A percentile compares a stretch with the other conserved stretches of the same genome.
Evolutionary conservation across 2,113 vertebrate genomes (phyloP).

Genomic region (Piprites chloris): DNA sequence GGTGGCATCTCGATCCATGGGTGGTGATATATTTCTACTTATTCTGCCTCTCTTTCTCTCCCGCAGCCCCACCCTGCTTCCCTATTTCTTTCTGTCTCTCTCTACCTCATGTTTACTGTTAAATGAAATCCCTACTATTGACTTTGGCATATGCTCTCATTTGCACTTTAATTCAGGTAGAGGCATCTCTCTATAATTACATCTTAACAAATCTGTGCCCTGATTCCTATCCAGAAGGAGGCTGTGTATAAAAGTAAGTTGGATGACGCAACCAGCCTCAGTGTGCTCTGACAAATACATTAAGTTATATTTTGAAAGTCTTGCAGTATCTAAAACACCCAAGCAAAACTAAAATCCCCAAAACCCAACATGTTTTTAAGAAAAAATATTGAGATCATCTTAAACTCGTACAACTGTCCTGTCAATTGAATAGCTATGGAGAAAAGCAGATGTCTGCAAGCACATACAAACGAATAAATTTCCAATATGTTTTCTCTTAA

Average conservation of each 20-base stretch:
- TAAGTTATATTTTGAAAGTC: background rate
- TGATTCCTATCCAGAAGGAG: background rate
- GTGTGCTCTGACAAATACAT: background rate
- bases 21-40: background rate
- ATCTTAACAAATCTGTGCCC: background rate
- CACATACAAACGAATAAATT: background rate
- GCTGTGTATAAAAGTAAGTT: background rate
- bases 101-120: background rate
- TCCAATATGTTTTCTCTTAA: background rate
- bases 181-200: background rate
- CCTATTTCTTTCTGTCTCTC: background rate
- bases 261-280: background rate
- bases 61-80: background rate
- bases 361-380: background rate
- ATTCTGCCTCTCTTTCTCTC: background rate
- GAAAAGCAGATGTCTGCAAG: background rate
- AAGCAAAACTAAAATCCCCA: accelerated
- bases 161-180: background rate
- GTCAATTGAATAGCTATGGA: background rate
- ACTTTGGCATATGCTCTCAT: background rate
- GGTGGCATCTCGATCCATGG: too few species aligned
- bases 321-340: background rate
- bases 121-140: background rate
- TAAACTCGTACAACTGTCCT: background rate
- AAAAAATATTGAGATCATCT: background rate